Evolutionary conservation across 2,888 invertebrate species (phyloP).

Genomic region (Chrysolina haemoptera): DNA sequence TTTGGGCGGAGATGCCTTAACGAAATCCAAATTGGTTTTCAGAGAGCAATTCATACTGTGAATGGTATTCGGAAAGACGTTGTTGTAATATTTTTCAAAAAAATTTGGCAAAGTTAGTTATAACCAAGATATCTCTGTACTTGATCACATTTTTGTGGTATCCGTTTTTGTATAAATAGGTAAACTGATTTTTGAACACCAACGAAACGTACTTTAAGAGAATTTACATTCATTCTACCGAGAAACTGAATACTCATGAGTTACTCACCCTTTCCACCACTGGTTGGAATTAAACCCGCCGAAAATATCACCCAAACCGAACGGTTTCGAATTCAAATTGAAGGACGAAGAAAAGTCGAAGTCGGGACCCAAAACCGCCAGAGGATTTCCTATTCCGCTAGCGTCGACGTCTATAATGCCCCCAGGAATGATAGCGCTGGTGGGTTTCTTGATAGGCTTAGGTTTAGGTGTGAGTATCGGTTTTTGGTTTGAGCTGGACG

Average conservation of each 20-base stretch:
- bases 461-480: constrained; percentile 57
- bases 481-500: constrained; percentile 55
- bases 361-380: constrained; percentile 34
- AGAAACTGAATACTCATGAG: neutral
- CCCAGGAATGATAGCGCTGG: constrained; percentile 56
- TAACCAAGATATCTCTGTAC: too few relatives aligned
- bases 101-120: too few relatives aligned
- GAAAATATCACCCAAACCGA: constrained; percentile 46
- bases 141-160: too few relatives aligned
- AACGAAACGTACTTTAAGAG: too few relatives aligned
- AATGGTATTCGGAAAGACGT: too few relatives aligned
- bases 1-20: too few relatives aligned
- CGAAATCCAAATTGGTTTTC: too few relatives aligned
- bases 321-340: constrained; percentile 39
- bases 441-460: constrained; percentile 39
- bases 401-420: constrained; percentile 62
- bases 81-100: too few relatives aligned
- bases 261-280: constrained; percentile 51
- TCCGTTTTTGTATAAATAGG: too few relatives aligned
- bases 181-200: too few relatives aligned
- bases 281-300: constrained; percentile 42
- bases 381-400: constrained; percentile 41
- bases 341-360: constrained; percentile 43
- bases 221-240: too few relatives aligned
- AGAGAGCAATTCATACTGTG: too few relatives aligned